A percentile compares a stretch with the other conserved stretches of the same genome.
Evolutionary conservation across 2,888 invertebrate genomes (phyloP).

Genomic region (Stratiomys singularior): DNA sequence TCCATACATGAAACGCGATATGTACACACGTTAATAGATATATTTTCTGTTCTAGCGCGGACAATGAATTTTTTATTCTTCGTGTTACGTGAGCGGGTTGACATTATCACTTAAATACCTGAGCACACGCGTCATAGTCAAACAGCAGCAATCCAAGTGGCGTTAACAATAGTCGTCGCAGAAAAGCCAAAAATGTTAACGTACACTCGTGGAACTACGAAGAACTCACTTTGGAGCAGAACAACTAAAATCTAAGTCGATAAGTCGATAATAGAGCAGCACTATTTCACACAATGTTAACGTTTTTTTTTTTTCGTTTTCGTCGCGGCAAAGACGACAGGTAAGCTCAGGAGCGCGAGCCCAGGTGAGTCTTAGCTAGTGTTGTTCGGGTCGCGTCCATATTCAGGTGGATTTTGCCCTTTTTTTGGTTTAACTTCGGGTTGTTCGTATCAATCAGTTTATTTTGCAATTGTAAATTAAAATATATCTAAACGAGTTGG

Average conservation of each 20-base stretch:
- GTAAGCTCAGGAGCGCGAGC: too few relatives aligned
- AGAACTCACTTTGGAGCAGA: neutral
- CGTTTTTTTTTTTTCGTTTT: too few relatives aligned
- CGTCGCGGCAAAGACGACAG: too few relatives aligned
- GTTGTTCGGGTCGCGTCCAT: too few relatives aligned
- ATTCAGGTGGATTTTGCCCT: too few relatives aligned
- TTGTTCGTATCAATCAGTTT: too few relatives aligned
- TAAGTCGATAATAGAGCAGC: conserved; percentile 24
- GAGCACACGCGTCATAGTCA: conserved; percentile 27
- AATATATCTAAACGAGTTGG: too few relatives aligned
- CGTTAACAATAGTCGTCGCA: too few relatives aligned
- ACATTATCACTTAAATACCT: conserved; percentile 5
- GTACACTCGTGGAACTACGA: neutral
- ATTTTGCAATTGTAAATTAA: too few relatives aligned
- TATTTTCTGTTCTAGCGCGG: neutral
- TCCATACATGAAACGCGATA: neutral
- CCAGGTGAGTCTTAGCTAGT: too few relatives aligned
- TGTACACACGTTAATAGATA: too few relatives aligned
- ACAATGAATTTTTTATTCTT: neutral
- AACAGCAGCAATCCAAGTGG: neutral
- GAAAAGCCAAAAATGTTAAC: neutral
- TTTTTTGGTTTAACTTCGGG: too few relatives aligned
- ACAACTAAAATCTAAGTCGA: neutral
- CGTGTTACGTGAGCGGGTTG: neutral
- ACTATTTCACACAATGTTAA: neutral